Conservation (phyloP, 2,113 vertebrate genomes). For the Cephalopterus ornatus region DNA sequence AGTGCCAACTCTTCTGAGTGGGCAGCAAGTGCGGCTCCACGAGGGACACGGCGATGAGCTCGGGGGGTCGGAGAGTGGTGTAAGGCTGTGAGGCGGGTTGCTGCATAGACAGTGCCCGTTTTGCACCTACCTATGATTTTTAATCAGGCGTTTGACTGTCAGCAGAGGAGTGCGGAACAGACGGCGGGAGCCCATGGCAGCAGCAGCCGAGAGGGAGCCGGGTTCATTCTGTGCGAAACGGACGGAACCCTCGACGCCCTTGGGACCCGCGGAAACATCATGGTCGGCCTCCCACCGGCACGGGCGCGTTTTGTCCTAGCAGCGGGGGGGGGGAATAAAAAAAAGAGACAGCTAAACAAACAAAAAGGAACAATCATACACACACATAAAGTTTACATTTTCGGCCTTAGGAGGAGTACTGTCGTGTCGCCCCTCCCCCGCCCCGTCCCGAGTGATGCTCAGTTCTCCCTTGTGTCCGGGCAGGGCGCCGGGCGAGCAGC, state of each 20-base stretch:
- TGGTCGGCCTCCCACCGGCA: neutral
- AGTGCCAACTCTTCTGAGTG: neutral
- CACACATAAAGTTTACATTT: neutral
- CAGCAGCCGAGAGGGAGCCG: accelerated
- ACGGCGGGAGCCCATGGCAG: neutral
- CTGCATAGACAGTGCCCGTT: too few species aligned
- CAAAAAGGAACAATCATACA: neutral
- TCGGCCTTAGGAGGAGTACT: neutral
- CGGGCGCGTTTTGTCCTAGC: neutral
- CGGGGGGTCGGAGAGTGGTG: neutral
- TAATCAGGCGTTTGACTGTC: too few species aligned
- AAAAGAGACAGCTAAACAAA: neutral
- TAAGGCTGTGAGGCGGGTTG: neutral
- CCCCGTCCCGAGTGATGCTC: neutral
- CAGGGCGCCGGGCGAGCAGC: neutral
- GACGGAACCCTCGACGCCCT: neutral
- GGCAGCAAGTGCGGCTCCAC: neutral
- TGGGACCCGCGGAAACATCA: neutral
- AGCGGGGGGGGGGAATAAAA: too few species aligned
- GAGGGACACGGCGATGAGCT: neutral
- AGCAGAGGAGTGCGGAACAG: neutral
- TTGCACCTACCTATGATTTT: neutral
- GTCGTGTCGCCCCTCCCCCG: neutral
- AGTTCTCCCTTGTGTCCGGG: neutral
- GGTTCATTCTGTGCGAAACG: neutral